Evolutionary conservation across 2,888 invertebrate species (phyloP), one percentile per base, ranked within the genome.

Genomic region (Isoperla grammatica): DNA sequence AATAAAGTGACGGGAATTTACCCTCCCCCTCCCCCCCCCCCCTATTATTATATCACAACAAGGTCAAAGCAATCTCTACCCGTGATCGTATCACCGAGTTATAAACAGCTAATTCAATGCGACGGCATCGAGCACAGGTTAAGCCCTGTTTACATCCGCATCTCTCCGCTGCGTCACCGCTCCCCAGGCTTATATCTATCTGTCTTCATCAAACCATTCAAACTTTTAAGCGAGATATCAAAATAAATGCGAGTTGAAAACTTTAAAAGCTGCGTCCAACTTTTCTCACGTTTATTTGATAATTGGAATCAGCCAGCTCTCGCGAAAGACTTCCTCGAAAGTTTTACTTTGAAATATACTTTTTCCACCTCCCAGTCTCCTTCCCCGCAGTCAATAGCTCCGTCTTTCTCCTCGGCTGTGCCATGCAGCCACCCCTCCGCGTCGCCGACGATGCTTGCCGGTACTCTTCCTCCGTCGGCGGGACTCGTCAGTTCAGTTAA

Each of bases 381-480:
- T 54, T 45, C 45, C 37, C 37, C 50, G 35, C 39, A 59, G 45
- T 54, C 59, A 59, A 54, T 45, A 59, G 17, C 54, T 53, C 59
- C 50, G 53, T 53, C 58, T 59, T 42, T 58, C 53, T 53, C 59
- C 54, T 54, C 59, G 53, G 43, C 53, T 53, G 53, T 53, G 59
- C 54, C 59, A 37, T n/a, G n/a, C n/a, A n/a, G n/a, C n/a, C n/a
- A n/a, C 59, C 46, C 59, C 54, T 59, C 20, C 57, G 11, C 54
- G 29, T 15, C 54, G 19, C 54, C 42, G 53, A 53, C 49, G 23
- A 29, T 17, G 12, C 48, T 37, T 42, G 59, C 60, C 50, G 37
- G 60, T 60, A 60, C 60, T 60, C 60, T 56, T 56, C 56, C 48
- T 55, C 56, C 56, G 56, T 45, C 60, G 56, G 60, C 19, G 49